These are phyloP conservation scores for Ateles fusciceps DNA, from an alignment of 2,797 vertebrate species.

Conservation along the genomic window DNA sequence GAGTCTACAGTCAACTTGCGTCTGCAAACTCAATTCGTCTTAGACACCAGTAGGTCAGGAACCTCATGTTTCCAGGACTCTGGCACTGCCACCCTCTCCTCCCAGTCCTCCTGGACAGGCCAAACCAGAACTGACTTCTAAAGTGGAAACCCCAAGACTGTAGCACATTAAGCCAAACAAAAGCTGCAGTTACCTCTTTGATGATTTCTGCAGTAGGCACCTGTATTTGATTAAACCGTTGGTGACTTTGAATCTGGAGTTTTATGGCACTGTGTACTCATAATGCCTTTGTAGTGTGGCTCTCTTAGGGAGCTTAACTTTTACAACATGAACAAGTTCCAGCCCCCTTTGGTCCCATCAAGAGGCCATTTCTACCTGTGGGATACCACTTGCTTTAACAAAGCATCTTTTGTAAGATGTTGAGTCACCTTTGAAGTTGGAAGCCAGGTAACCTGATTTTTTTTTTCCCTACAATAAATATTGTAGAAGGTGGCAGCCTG, in stretches of 20 bases:
- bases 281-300: conserved; percentile 25
- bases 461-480: not conserved
- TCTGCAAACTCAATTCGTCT: not conserved
- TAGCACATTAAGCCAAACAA: conserved; percentile 39
- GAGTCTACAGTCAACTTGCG: not conserved
- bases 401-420: conserved; percentile 23
- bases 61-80: not conserved
- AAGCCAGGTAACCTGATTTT: conserved; percentile 23
- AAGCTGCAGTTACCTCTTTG: conserved; percentile 56
- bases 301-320: not conserved
- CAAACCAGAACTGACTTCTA: conserved; percentile 54
- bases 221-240: conserved; percentile 63
- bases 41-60: not conserved
- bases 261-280: conserved; percentile 34
- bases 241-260: conserved; percentile 47
- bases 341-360: not conserved
- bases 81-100: not conserved
- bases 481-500: not conserved
- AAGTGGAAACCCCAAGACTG: conserved; percentile 40
- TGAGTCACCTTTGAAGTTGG: not conserved
- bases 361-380: not conserved
- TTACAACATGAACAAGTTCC: not conserved
- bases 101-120: not conserved
- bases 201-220: conserved; percentile 27
- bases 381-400: conserved; percentile 35